Evolutionary conservation across 2,113 vertebrate genomes (phyloP).

Genomic region (Triplophysa dalaica): DNA sequence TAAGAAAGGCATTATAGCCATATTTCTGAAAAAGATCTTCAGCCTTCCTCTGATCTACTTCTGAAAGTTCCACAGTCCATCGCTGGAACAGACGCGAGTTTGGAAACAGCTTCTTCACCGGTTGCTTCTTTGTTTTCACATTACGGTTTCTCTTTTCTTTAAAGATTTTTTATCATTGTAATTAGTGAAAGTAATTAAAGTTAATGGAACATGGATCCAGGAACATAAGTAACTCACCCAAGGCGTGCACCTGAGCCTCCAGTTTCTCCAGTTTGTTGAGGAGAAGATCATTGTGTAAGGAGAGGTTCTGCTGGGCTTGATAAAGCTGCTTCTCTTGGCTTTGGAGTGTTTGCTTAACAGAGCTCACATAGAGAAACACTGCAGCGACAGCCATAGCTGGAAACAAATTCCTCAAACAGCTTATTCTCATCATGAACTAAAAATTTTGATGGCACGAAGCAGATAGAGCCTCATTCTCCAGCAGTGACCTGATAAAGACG

Average conservation of each 20-base stretch:
- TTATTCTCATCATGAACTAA: conserved; percentile 12
- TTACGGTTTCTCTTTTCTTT: not conserved
- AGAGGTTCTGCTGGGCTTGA: conserved; percentile 52
- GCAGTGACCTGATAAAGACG: too few relatives aligned
- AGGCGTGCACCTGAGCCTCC: conserved; percentile 54
- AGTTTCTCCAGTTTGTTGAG: conserved; percentile 61
- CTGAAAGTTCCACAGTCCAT: conserved; percentile 65
- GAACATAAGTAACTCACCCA: conserved; percentile 55
- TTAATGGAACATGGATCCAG: too few relatives aligned
- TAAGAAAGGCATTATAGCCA: conserved; percentile 74
- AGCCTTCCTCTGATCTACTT: conserved; percentile 69
- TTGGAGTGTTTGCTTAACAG: conserved; percentile 51
- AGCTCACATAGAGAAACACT: conserved; percentile 54
- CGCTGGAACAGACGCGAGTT: conserved; percentile 63
- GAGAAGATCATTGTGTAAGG: conserved; percentile 48
- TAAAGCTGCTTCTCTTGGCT: conserved; percentile 51
- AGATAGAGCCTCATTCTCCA: too few relatives aligned
- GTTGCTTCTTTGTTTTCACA: conserved; percentile 49
- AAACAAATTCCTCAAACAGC: conserved; percentile 1
- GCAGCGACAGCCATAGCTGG: not conserved
- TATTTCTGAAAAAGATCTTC: conserved; percentile 63
- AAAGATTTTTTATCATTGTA: not conserved
- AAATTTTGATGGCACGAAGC: not conserved
- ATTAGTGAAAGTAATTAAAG: not conserved
- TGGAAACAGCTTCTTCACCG: conserved; percentile 65